Conservation (phyloP, 2,888 invertebrate species). For the Monoplex corrugatus region DNA sequence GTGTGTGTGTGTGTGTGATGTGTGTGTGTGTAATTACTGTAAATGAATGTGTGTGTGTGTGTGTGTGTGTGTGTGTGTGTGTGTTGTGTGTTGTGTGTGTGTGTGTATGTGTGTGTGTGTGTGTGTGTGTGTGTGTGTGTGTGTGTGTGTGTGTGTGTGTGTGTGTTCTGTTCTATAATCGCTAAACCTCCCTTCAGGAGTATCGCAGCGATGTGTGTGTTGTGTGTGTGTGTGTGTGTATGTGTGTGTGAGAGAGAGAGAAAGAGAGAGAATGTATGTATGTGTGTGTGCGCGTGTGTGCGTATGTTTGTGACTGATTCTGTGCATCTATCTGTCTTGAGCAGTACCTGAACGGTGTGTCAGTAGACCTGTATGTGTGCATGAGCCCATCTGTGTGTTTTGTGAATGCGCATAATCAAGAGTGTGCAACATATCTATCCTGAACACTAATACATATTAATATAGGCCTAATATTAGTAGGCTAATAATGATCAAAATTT, state of each 20-base stretch:
- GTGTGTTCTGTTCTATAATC: neutral
- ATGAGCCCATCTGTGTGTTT: neutral
- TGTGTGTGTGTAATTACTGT: neutral
- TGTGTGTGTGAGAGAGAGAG: neutral
- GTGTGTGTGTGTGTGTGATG: neutral
- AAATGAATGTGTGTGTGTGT: neutral
- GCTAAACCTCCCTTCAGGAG: too few relatives aligned
- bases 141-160: neutral
- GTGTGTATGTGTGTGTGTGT: neutral
- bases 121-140: slow-evolving; percentile 3
- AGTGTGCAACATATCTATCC: too few relatives aligned
- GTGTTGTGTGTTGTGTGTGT: too few relatives aligned
- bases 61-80: neutral
- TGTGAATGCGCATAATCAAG: too few relatives aligned
- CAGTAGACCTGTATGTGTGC: neutral
- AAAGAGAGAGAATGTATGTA: neutral
- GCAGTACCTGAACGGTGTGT: too few relatives aligned
- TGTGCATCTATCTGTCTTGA: neutral
- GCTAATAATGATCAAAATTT: too few relatives aligned
- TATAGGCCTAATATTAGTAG: too few relatives aligned
- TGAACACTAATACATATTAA: too few relatives aligned
- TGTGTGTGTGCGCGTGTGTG: neutral
- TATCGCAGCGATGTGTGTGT: neutral
- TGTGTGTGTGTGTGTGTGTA: neutral
- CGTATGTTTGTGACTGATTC: neutral